Evolutionary conservation across 92 coral and sea anemone species (phyloP).

Genomic region (Galaxea fascicularis): DNA sequence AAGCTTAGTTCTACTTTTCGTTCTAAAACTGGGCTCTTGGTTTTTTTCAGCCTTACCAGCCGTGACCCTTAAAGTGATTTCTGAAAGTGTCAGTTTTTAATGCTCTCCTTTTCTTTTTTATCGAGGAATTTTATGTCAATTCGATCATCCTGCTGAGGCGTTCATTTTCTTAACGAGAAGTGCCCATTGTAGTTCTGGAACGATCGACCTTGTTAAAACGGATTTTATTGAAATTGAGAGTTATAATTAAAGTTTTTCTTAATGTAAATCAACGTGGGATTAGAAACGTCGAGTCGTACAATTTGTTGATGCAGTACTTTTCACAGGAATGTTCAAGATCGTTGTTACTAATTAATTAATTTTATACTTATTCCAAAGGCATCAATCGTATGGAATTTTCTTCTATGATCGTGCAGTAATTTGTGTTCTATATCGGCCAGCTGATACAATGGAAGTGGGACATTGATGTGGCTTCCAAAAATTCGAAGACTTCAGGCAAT

Average conservation of each 20-base stretch:
- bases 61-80: background rate
- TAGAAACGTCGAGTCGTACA: background rate
- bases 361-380: background rate
- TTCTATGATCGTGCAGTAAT: conserved; percentile 30
- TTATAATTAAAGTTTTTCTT: background rate
- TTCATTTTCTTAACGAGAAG: conserved; percentile 11
- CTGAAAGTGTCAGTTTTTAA: background rate
- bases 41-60: too few relatives aligned
- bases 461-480: conserved; percentile 32
- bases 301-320: background rate
- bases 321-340: background rate
- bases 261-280: background rate
- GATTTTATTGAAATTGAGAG: background rate
- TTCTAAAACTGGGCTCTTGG: background rate
- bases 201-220: conserved; percentile 11
- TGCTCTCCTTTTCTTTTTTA: background rate
- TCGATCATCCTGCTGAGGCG: conserved; percentile 5
- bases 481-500: conserved; percentile 29
- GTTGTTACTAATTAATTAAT: too few relatives aligned
- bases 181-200: conserved; percentile 23
- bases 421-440: conserved; percentile 12
- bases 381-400: background rate
- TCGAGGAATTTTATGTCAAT: background rate
- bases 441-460: background rate
- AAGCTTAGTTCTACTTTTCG: conserved; percentile 1